phyloP scores from a whole-genome alignment of 1,140 invertebrate genomes.

The Saccostrea glomerata region DNA sequence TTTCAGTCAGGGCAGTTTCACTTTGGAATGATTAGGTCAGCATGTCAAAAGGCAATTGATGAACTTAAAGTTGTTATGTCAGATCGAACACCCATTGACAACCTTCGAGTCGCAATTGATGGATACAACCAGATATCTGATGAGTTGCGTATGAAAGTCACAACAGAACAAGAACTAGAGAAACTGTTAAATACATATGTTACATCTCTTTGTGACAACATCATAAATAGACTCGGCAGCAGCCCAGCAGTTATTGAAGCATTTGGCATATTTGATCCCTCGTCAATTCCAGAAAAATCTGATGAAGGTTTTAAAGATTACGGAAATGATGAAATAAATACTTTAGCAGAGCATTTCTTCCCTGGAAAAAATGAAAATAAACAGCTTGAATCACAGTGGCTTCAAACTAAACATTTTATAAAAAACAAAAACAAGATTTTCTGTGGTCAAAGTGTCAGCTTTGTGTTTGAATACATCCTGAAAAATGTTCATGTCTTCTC shows the following conservation, averaged over 20 bases:
- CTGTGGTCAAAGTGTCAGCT: too few species aligned
- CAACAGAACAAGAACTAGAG: not conserved
- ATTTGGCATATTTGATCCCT: not conserved
- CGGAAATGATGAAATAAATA: not conserved
- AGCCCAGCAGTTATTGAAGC: not conserved
- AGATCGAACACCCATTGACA: conserved; percentile 14
- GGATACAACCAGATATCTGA: conserved; percentile 32
- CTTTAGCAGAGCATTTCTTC: not conserved
- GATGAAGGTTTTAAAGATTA: conserved; percentile 3
- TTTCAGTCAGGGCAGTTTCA: conserved; percentile 9
- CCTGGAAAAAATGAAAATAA: not conserved
- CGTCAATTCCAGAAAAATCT: not conserved
- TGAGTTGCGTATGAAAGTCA: not conserved
- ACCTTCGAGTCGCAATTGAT: conserved; percentile 23
- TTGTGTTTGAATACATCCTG: too few species aligned
- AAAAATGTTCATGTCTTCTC: too few species aligned
- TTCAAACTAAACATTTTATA: too few species aligned
- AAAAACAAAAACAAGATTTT: too few species aligned
- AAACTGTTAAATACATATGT: not conserved
- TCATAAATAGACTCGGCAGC: not conserved
- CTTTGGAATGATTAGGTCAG: not conserved
- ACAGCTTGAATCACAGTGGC: too few species aligned
- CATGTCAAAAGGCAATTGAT: not conserved
- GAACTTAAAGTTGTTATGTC: conserved; percentile 34
- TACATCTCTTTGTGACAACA: not conserved